Evolutionary conservation across 2,113 vertebrate genomes (phyloP), one percentile per base, ranked within the genome.

Genomic region (Myrmophylax atrothorax): DNA sequence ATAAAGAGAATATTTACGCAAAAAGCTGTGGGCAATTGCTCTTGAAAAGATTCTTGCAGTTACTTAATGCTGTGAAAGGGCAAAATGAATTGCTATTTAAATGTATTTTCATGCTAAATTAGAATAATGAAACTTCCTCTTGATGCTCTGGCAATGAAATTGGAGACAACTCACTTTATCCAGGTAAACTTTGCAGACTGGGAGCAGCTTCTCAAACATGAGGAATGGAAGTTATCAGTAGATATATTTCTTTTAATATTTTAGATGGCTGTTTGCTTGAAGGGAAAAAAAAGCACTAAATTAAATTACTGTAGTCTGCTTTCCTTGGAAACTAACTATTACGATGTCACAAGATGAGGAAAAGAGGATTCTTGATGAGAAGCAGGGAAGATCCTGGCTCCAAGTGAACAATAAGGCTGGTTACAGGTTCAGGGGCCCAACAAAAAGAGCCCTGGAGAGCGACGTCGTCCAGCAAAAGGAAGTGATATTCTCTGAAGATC

Each of bases 1-100:
- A 93, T 87, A 73, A 64, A 53, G 86, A 73, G 87, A 73, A 18
- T 35, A 84, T 75, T 94, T 97, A 89, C 70, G 3, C 80, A 94
- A 96, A 96, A 93, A 94, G 90, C 96, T 96, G 94, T 67, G 96
- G 96, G 96, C 89, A 68, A 68, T 84, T 13, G 69, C 68, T 79
- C 77, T 94, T 95, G 97, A 94, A 44, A 59, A 49, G 95, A 93
- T 89, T 82, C 83, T 92, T 90, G 23, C 22, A 79, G 92, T 95
- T 94, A 77, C 66, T 85, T 91, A 90, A 79, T 95, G 87, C 96
- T 82, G 92, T 90, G 95, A 96, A 97, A 96, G 81, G 87, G 80
- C 79, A 95, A 95, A 97, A 84, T 70, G 91, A 94, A 95, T 94
- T 91, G 81, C 97, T 97, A 95, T 97, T 98, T 97, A 97, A 97